Percentiles rank a stretch among this genome's conserved stretches.
These are phyloP conservation scores for Agrotis segetum DNA, from an alignment of 2,888 invertebrate genomes.

Conservation along the genomic window DNA sequence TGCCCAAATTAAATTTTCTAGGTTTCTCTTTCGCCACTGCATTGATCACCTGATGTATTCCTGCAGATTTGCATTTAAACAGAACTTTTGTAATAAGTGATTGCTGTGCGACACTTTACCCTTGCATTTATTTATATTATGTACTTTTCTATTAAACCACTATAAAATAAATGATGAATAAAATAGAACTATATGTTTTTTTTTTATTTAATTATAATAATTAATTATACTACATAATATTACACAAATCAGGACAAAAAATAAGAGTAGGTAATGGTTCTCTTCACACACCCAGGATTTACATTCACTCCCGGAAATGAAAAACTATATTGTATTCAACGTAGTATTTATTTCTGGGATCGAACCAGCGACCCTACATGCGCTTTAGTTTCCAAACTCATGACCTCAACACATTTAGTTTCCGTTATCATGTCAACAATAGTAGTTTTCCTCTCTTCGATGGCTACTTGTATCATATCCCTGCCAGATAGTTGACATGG, in stretches of 20 bases:
- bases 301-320: background rate
- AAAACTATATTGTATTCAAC: constrained; percentile 5
- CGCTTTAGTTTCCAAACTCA: background rate
- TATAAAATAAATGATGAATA: constrained; percentile 31
- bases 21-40: constrained; percentile 13
- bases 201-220: background rate
- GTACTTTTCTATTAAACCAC: constrained; percentile 1
- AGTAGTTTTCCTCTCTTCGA: background rate
- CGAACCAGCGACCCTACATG: background rate
- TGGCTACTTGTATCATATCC: background rate
- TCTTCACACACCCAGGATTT: too few species aligned
- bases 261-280: background rate
- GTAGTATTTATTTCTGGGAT: background rate
- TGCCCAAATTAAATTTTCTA: too few species aligned
- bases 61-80: constrained; percentile 1
- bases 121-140: constrained; percentile 37
- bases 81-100: constrained; percentile 17
- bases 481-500: background rate
- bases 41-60: constrained; percentile 6
- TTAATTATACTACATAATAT: background rate
- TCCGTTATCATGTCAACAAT: background rate
- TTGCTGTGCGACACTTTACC: constrained; percentile 2
- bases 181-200: background rate
- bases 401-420: too few species aligned
- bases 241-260: background rate